Evolutionary conservation across 2,888 invertebrate species (phyloP).

Genomic region (Ennomos quercinarius): DNA sequence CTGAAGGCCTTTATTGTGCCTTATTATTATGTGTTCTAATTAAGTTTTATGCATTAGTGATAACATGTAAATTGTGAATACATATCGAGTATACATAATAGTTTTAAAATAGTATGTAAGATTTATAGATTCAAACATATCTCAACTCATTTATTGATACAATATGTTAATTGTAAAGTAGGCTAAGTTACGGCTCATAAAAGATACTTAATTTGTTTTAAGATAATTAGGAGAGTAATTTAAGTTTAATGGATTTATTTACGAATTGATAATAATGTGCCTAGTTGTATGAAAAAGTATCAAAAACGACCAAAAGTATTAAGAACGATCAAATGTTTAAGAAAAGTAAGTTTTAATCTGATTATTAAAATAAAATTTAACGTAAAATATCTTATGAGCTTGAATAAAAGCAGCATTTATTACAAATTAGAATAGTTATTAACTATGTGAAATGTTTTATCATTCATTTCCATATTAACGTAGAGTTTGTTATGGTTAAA

Average conservation of each 20-base stretch:
- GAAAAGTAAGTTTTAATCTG: no score
- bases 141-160: no score
- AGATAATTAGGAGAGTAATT: conserved; percentile 5
- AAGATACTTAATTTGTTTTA: conserved; percentile 66
- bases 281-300: no score
- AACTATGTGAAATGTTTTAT: conserved; percentile 2
- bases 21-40: conserved; percentile 33
- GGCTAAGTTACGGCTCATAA: conserved; percentile 56
- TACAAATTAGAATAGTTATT: conserved; percentile 8
- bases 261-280: no score
- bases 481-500: no score
- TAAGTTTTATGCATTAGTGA: conserved; percentile 14
- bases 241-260: no score
- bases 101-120: conserved; percentile 9
- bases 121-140: no score
- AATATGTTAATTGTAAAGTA: no score
- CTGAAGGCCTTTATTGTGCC: conserved; percentile 32
- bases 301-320: background rate
- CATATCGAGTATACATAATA: conserved; percentile 30
- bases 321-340: no score
- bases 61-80: conserved; percentile 30
- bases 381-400: conserved; percentile 1
- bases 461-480: no score
- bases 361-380: background rate
- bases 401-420: conserved; percentile 1